Conservation (phyloP, 2,113 vertebrate genomes). For the Brachypodius melanocephalos region DNA sequence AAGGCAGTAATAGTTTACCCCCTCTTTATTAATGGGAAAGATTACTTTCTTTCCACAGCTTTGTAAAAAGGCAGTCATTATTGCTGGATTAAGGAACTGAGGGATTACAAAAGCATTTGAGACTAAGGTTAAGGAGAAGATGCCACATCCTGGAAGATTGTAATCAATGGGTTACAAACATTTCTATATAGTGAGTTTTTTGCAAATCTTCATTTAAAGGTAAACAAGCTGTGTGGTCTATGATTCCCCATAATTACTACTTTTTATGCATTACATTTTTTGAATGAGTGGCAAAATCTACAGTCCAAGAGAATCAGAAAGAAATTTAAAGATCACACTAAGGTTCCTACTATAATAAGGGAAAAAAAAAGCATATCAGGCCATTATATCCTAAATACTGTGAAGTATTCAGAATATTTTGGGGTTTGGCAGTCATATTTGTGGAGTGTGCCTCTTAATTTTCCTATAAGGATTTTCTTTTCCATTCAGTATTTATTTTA, state of each 20-base stretch:
- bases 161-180: not conserved
- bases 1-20: not conserved
- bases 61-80: fast-evolving
- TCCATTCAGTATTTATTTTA: not conserved
- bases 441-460: not conserved
- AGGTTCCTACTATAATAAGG: not conserved
- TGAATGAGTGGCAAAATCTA: not conserved
- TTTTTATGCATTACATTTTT: not conserved
- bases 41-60: not conserved
- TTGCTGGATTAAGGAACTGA: not conserved
- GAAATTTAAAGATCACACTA: not conserved
- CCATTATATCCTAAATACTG: not conserved
- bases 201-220: not conserved
- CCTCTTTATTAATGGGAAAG: not conserved
- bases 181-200: not conserved
- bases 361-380: not conserved
- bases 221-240: not conserved
- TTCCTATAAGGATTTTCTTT: not conserved
- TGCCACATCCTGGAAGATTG: fast-evolving
- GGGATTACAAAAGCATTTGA: not conserved
- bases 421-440: not conserved
- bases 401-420: not conserved
- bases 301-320: not conserved
- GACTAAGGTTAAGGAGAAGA: not conserved
- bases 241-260: not conserved